Percentiles rank a stretch among this genome's conserved stretches.
Evolutionary conservation across 2,797 vertebrate species (phyloP).

Genomic region (Helicolenus hilgendorfi): DNA sequence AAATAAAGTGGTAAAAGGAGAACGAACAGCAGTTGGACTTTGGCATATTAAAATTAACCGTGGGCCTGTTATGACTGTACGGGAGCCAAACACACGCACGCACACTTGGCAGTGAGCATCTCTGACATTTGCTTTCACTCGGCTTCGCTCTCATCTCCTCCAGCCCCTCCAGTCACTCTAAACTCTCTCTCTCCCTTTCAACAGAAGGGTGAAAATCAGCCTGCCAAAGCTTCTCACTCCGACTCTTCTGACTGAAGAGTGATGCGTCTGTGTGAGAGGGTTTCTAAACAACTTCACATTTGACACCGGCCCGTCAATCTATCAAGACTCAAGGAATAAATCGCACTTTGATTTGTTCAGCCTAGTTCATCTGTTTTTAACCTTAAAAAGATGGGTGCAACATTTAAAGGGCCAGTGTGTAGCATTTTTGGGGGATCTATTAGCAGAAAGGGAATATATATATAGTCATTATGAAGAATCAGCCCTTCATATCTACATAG

Average conservation of each 20-base stretch:
- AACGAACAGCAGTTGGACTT: conserved; percentile 58
- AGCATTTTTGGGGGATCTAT: no score
- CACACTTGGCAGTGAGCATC: conserved; percentile 62
- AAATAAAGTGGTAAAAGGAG: conserved; percentile 9
- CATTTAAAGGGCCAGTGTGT: background rate
- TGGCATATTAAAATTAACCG: conserved; percentile 69
- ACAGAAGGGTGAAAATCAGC: conserved; percentile 38
- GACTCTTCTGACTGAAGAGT: conserved; percentile 58
- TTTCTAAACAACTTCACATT: conserved; percentile 41
- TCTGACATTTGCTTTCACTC: conserved; percentile 81
- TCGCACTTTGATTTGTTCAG: conserved; percentile 29
- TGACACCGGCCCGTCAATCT: conserved; percentile 17
- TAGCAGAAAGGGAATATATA: no score
- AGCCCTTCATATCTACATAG: no score
- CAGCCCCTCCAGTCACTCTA: conserved; percentile 67
- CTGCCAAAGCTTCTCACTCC: conserved; percentile 62
- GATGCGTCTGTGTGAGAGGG: conserved; percentile 40
- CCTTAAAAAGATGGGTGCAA: background rate
- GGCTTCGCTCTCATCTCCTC: conserved; percentile 69
- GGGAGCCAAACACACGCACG: conserved; percentile 36
- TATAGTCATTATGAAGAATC: no score
- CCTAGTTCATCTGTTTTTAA: background rate
- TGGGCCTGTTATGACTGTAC: conserved; percentile 32
- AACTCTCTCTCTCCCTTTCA: conserved; percentile 40
- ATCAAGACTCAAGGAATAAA: conserved; percentile 50